Conservation (phyloP, 2,888 invertebrate species). For the Trachelus stipa region DNA sequence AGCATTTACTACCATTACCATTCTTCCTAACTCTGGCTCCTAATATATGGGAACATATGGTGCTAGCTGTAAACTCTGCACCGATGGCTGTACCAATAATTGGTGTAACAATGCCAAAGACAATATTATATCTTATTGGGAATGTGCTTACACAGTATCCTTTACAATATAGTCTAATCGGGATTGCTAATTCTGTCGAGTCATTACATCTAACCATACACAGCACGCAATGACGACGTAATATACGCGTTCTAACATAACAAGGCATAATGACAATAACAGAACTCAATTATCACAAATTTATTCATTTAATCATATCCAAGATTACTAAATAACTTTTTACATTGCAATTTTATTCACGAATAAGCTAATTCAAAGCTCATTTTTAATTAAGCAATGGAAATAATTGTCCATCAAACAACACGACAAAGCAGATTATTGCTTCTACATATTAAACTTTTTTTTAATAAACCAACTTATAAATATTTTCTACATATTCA, state of each 20-base stretch:
- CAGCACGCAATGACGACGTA: not conserved
- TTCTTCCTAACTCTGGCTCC: slow-evolving; percentile 83
- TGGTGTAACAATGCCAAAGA: slow-evolving; percentile 76
- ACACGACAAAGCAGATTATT: not conserved
- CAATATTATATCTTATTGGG: slow-evolving; percentile 81
- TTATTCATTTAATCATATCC: not conserved
- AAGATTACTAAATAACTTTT: not conserved
- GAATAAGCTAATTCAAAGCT: not conserved
- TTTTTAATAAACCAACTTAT: not conserved
- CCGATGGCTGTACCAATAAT: slow-evolving; percentile 71
- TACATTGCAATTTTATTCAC: not conserved
- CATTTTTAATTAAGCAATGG: not conserved
- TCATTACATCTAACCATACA: not conserved
- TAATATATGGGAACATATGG: slow-evolving; percentile 82
- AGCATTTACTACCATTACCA: slow-evolving; percentile 91
- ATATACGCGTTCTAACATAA: not conserved
- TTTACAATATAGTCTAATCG: slow-evolving; percentile 39
- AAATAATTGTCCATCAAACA: too few species aligned
- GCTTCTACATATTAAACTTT: not conserved
- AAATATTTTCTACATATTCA: not conserved
- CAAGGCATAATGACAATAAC: too few species aligned
- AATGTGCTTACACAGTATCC: slow-evolving; percentile 91
- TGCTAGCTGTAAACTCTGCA: slow-evolving; percentile 78
- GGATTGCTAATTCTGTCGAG: slow-evolving; percentile 2
- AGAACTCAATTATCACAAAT: not conserved